Conservation (phyloP, 2,797 vertebrate species). For the Furcifer pardalis region DNA sequence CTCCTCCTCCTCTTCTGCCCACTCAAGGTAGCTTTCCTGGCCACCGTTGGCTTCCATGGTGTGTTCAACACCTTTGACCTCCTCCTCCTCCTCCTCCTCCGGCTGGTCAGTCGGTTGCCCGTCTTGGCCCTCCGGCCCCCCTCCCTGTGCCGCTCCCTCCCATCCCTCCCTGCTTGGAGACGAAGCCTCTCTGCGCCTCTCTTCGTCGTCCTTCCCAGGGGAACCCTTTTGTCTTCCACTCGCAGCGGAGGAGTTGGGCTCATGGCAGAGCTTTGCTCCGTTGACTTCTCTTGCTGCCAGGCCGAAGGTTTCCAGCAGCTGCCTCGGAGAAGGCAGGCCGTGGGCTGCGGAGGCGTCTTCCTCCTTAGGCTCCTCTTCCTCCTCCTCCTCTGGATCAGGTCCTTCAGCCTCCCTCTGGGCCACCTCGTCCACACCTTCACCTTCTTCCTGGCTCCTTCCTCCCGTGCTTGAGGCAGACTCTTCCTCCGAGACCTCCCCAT, state of each 20-base stretch:
- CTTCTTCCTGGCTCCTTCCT: not conserved
- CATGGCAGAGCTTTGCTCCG: accelerated
- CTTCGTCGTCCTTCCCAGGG: accelerated
- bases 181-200: accelerated
- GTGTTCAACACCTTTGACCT: accelerated
- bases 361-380: accelerated
- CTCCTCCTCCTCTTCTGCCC: accelerated
- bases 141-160: not conserved
- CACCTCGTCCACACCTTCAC: no score
- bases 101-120: accelerated
- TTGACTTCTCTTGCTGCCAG: constrained; percentile 21
- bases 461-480: not conserved
- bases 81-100: no score
- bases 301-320: constrained; percentile 43
- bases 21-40: not conserved
- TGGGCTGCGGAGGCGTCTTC: accelerated
- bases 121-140: not conserved
- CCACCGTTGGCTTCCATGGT: not conserved
- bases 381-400: no score
- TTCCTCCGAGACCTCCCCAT: not conserved
- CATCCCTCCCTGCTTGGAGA: not conserved
- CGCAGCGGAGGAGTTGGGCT: not conserved
- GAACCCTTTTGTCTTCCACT: not conserved
- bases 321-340: constrained; percentile 14
- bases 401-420: not conserved